These are phyloP conservation scores for Knipowitschia caucasica DNA, from an alignment of 2,797 vertebrate genomes.

Conservation along the genomic window DNA sequence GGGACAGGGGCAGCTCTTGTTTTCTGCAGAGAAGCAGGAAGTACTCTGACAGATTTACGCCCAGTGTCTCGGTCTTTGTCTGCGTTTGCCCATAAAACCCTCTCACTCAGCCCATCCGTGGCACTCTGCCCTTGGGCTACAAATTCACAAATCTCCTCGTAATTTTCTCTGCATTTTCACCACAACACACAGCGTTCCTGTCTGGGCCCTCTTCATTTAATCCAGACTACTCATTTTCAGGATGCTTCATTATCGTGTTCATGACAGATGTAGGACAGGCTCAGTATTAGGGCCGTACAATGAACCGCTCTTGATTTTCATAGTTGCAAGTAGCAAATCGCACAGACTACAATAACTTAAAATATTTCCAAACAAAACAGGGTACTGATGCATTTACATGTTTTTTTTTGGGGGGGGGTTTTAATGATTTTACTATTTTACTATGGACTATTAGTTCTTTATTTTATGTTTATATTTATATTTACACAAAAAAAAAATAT, in stretches of 20 bases:
- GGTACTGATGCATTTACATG: too few species aligned
- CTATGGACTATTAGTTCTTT: too few species aligned
- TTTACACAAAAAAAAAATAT: too few species aligned
- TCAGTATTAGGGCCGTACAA: too few species aligned
- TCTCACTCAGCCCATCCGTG: slow-evolving; percentile 36
- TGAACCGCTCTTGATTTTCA: too few species aligned
- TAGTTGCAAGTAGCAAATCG: too few species aligned
- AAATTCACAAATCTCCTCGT: slow-evolving; percentile 2
- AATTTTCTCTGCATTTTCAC: not conserved
- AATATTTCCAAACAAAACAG: too few species aligned
- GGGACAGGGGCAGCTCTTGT: slow-evolving; percentile 17
- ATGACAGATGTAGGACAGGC: too few species aligned
- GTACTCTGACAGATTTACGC: slow-evolving; percentile 63
- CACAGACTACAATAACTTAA: too few species aligned
- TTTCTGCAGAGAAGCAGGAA: slow-evolving; percentile 42
- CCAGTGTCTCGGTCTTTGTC: slow-evolving; percentile 53
- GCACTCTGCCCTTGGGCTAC: slow-evolving; percentile 49
- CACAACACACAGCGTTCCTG: not conserved
- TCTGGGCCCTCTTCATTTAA: not conserved
- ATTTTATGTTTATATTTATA: too few species aligned
- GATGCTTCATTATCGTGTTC: not conserved
- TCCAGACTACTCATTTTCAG: not conserved
- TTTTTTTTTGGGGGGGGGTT: too few species aligned
- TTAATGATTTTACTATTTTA: too few species aligned
- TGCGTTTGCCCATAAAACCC: slow-evolving; percentile 53